Base-by-base conservation (phyloP, 2,888 invertebrate genomes). In the Pterostichus madidus region DNA sequence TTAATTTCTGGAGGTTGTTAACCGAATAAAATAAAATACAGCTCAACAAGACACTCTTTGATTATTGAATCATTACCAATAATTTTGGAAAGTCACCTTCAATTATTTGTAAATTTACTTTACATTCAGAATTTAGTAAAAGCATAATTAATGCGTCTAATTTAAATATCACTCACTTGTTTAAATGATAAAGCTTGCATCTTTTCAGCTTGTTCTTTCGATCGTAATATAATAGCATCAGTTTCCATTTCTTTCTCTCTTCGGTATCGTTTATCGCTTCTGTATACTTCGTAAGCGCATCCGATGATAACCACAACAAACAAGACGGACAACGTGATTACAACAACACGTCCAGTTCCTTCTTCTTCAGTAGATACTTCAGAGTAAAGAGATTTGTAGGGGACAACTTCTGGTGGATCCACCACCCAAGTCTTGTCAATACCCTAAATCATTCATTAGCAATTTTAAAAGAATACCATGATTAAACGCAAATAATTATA, bases 351-450 rank as follows among this genome's bases (percentile, higher is more conserved):
- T 0, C 91, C 92, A 2, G 95, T 94, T 82, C 94, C 94, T 87
- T 96, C 96, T 89, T 96, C 96, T 88, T 96, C 94, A 49, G 94
- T 92, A 13, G 95, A 94, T 11, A 94, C 93, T 85, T 94, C 93
- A 46, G 94, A 93, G 88, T 95, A 94, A 46, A 94, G 91, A 0
- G 96, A 95, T 86, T 94, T 94, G 88, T 96, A 96, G 0, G 94
- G 92, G 10, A 94, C 92, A 77, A 95, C 92, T 49, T 94, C 94
- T 0, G 96, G 96, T 1, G 96, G 95, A 87, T 96, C 96, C 89
- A 95, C 95, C 2, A 95, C 95, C 96, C 96, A 97, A 0, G 94
- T 94, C 86, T 94, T 94, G 86, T 96, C 96, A 6, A 93, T 93
- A 83, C 94, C 95, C 95, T 95, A 87, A 75, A 87, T 88, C 87